Evolutionary conservation across 2,888 invertebrate species (phyloP).

Genomic region (Trachelus stipa): DNA sequence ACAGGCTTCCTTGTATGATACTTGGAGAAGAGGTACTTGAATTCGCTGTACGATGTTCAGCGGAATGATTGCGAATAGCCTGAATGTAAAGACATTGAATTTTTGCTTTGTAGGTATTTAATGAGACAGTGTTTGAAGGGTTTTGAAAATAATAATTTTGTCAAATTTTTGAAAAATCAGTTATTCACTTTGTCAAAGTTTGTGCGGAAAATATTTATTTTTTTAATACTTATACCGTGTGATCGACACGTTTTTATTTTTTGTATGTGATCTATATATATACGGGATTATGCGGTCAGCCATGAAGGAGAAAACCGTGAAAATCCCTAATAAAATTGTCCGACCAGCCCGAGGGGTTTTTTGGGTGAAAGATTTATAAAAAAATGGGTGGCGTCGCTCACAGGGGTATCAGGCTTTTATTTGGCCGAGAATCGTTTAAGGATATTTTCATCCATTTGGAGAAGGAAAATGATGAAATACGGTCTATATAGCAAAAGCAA

Average conservation of each 20-base stretch:
- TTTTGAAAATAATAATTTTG: neutral
- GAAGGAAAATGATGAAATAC: neutral
- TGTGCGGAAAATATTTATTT: too few relatives aligned
- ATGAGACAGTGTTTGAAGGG: neutral
- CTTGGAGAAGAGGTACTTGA: neutral
- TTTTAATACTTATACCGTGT: too few relatives aligned
- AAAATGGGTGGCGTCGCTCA: neutral
- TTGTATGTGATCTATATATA: neutral
- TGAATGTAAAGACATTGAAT: too few relatives aligned
- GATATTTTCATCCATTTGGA: constrained; percentile 1
- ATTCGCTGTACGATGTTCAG: too few relatives aligned
- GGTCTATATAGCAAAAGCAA: neutral
- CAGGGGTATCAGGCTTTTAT: neutral
- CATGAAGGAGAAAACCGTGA: neutral
- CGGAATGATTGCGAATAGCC: too few relatives aligned
- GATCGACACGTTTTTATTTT: neutral
- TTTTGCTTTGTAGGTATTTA: neutral
- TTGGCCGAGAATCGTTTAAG: constrained; percentile 1
- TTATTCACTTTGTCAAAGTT: neutral
- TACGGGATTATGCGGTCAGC: neutral
- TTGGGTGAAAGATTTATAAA: neutral
- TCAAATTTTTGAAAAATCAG: too few relatives aligned
- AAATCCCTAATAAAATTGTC: constrained; percentile 3
- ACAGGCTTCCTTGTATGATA: neutral
- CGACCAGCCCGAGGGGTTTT: neutral